These are phyloP conservation scores for Lepidocyrtinus sp. DNA, from an alignment of 2,888 invertebrate species.

Conservation along the genomic window DNA sequence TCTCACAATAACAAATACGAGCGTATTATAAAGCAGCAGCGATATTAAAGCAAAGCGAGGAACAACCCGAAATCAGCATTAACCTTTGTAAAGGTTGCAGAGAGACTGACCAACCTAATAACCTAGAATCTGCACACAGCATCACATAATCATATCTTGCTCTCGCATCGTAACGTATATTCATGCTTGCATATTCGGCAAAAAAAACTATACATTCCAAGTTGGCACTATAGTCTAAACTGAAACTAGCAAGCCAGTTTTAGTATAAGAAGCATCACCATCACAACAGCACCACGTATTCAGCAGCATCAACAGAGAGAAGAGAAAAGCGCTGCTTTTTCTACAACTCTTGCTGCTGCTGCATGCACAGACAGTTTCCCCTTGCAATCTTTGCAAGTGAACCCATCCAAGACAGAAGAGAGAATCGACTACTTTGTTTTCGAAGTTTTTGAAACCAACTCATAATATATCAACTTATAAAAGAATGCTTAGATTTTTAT, in stretches of 20 bases:
- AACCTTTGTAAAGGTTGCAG: slow-evolving; percentile 67
- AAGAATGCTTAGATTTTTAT: slow-evolving; percentile 18
- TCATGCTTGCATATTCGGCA: not conserved
- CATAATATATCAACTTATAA: slow-evolving; percentile 19
- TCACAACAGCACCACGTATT: slow-evolving; percentile 21
- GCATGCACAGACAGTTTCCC: slow-evolving; percentile 50
- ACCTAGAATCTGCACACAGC: slow-evolving; percentile 67
- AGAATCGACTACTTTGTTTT: slow-evolving; percentile 5
- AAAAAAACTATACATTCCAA: slow-evolving; percentile 19
- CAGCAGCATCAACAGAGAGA: slow-evolving; percentile 40
- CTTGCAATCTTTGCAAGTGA: slow-evolving; percentile 59
- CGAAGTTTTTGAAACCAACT: slow-evolving; percentile 7
- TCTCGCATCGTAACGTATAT: slow-evolving; percentile 54
- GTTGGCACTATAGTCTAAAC: slow-evolving; percentile 9
- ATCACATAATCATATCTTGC: slow-evolving; percentile 63
- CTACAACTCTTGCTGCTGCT: slow-evolving; percentile 23
- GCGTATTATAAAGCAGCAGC: slow-evolving; percentile 1
- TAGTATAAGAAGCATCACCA: slow-evolving; percentile 18
- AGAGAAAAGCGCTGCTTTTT: slow-evolving; percentile 54
- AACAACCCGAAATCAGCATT: slow-evolving; percentile 62
- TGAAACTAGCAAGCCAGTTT: slow-evolving; percentile 8
- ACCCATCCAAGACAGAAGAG: slow-evolving; percentile 51
- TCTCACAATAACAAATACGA: slow-evolving; percentile 31
- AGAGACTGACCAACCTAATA: slow-evolving; percentile 69
- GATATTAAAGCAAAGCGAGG: slow-evolving; percentile 45